Evolutionary conservation across 1,140 invertebrate species (phyloP), one percentile per base, ranked within the genome.

Genomic region (Lethrus apterus): DNA sequence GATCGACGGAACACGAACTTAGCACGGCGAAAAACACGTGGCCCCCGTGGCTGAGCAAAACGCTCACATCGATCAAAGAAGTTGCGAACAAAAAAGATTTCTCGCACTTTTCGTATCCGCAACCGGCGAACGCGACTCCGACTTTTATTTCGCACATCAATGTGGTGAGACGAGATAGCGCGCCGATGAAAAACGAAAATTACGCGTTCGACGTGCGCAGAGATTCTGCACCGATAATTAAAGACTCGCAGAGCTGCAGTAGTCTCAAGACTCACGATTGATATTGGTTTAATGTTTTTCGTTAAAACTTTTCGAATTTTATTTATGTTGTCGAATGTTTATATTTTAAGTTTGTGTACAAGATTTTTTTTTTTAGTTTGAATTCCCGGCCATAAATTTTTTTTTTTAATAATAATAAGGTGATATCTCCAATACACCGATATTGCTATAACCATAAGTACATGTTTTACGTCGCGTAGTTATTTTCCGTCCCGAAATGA

Each of bases 31-130:
- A 83, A 46, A 84, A 84, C 44, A 78, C 78, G 18, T 86, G 84
- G 74, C 78, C 84, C 2, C 84, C 86, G 1, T 95, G 92, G 93
- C 75, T 94, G 9, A 86, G 88, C 35, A 93, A 93, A 69, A 94
- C 91, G 0, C 70, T 92, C 19, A 65, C 46, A 34, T 67, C 65
- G n/a, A 65, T 67, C 17, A 67, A 65, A 48, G 65, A 67, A 48
- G 63, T 62, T 13, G 57, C 64, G 14, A 66, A 66, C 32, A 65
- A 66, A 44, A 66, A 66, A 36, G 64, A 66, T 44, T 63, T 66
- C 34, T 26, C 56, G 1, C 51, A 48, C 34, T 55, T 62, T 24
- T 35, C 54, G 5, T 49, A 55, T 32, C 50, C 50, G 13, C 43
- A 54, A 26, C 26, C 50, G 38, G 34, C 51, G 14, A 49, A 42